These are phyloP conservation scores for Perizoma flavofasciatum DNA, from an alignment of 2,888 invertebrate genomes.

Conservation along the genomic window DNA sequence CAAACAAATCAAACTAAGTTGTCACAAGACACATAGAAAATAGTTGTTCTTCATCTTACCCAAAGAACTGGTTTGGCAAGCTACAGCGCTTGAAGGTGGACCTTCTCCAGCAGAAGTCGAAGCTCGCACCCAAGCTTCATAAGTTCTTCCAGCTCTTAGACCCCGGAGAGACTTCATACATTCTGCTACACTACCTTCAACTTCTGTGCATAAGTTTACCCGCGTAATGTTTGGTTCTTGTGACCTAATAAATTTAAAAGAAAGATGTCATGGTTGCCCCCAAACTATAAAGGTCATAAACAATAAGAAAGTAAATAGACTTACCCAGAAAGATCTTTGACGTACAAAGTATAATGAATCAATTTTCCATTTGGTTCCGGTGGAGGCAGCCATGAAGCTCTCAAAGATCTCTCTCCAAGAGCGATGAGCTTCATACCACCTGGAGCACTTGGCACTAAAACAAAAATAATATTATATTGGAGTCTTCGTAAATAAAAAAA, in stretches of 20 bases:
- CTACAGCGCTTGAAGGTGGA: slow-evolving; percentile 70
- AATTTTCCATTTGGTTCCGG: slow-evolving; percentile 92
- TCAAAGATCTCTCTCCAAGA: slow-evolving; percentile 90
- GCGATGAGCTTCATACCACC: slow-evolving; percentile 93
- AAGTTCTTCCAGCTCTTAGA: slow-evolving; percentile 88
- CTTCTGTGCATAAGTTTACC: slow-evolving; percentile 68
- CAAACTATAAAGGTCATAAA: too few species aligned
- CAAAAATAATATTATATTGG: background rate
- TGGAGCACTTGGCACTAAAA: slow-evolving; percentile 91
- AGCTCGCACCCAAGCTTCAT: slow-evolving; percentile 94
- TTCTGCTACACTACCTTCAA: slow-evolving; percentile 63
- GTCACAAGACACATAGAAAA: too few species aligned
- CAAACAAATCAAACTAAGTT: too few species aligned
- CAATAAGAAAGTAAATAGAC: slow-evolving; percentile 28
- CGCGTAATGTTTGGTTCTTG: slow-evolving; percentile 73
- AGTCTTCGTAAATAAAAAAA: too few species aligned
- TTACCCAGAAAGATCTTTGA: slow-evolving; percentile 87
- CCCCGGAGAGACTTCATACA: slow-evolving; percentile 86
- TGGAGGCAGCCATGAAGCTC: slow-evolving; percentile 94
- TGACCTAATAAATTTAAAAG: slow-evolving; percentile 48
- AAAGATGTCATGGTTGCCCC: too few species aligned
- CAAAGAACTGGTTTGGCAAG: slow-evolving; percentile 74
- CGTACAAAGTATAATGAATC: slow-evolving; percentile 91
- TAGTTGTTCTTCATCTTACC: slow-evolving; percentile 50
- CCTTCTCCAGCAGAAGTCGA: slow-evolving; percentile 90